Conservation (phyloP, 2,888 invertebrate species). For the Tetrapedia diversipes region DNA sequence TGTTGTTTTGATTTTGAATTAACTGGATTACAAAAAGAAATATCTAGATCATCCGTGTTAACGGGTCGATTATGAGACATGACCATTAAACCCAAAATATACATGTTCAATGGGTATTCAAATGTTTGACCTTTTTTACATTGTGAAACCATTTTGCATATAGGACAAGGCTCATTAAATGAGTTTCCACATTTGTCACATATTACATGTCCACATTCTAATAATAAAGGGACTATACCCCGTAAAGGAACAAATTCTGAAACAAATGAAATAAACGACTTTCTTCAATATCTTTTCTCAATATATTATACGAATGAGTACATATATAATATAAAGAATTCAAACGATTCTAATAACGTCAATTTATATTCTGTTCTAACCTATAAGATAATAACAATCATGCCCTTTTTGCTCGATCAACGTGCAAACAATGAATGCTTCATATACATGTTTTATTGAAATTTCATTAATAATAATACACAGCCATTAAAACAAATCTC, state of each 20-base stretch:
- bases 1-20: conserved; percentile 17
- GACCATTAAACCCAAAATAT: conserved; percentile 74
- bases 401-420: not conserved
- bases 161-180: conserved; percentile 78
- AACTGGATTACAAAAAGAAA: conserved; percentile 40
- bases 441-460: not conserved
- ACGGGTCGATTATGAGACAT: conserved; percentile 44
- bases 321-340: not conserved
- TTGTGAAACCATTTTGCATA: conserved; percentile 73
- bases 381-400: conserved; percentile 10
- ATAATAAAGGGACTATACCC: conserved; percentile 84
- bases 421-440: not conserved
- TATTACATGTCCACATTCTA: conserved; percentile 88
- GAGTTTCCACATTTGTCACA: conserved; percentile 87
- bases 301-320: not conserved
- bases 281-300: not conserved
- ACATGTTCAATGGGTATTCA: conserved; percentile 80
- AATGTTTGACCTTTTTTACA: not conserved
- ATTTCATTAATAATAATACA: not conserved
- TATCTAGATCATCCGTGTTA: conserved; percentile 63
- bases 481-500: too few relatives aligned
- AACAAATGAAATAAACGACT: conserved; percentile 34
- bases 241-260: conserved; percentile 43
- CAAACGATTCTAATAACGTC: not conserved
- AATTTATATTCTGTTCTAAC: conserved; percentile 24